Base-by-base conservation (phyloP, 2,797 vertebrate species). In the Hoplostethus mediterraneus region DNA sequence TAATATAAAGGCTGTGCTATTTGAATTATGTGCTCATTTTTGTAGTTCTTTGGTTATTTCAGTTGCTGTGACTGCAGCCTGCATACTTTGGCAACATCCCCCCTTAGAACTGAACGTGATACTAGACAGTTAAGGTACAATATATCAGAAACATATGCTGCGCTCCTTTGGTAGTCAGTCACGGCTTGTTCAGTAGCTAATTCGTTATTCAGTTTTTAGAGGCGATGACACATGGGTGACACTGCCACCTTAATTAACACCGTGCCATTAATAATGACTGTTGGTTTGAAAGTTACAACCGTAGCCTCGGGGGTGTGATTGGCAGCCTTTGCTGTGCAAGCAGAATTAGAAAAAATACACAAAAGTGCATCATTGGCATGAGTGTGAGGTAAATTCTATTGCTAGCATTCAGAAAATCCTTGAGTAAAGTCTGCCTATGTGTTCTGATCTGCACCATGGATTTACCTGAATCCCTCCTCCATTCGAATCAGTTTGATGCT, bases 11-110 rank as follows among this genome's bases (percentile, higher is more conserved):
- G 61, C 66, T 51, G 51, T 54, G 67, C 52, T 72, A 71, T 82
- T 66, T 85, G 17, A 68, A 70, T 63, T 51, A 58, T 73, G 63
- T 77, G 51, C 66, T 77, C 62, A 69, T 75, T 66, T 76, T 4
- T 62, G 42, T 40, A 13, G 63, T 66, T 74, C 65, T 60, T 81
- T 61, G 28, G 28, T 28, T 28, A 28, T 28, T 79, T 51, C 55
- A 54, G 77, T 87, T 85, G 73, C 85, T 79, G 87, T 83, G 79
- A 65, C 49, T 64, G 56, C 87, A 82, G 68, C 80, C 80, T 85
- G 83, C 76, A 83, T 66, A 82, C 52, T 82, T 72, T 45, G 44
- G 45, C 68, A 63, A 61, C 59, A 63, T 70, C 51, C 36, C 2
- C 59, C 65, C 60, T 75, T 48, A 77, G 77, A 83, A 75, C 7